phyloP scores from a whole-genome alignment of 2,797 vertebrate species.

The Pseudomugil gertrudae region DNA sequence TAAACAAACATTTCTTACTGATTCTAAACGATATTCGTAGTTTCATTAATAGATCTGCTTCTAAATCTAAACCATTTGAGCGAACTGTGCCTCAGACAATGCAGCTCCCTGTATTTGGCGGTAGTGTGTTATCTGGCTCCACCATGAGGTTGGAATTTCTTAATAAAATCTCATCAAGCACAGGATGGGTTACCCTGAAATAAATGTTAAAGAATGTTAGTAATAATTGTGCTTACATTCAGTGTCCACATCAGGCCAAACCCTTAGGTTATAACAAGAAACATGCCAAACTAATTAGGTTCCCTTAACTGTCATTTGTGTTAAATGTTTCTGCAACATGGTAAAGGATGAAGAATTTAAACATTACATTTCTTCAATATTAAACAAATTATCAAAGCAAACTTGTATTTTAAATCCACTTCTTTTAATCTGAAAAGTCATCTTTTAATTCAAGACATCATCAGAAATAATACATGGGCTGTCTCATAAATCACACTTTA shows the following conservation, averaged over 20 bases:
- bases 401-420: not conserved
- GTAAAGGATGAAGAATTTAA: not conserved
- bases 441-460: not conserved
- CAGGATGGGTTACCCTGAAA: not conserved
- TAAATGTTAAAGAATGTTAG: not conserved
- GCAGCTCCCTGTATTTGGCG: not conserved
- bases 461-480: not conserved
- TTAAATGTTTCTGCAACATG: not conserved
- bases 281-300: not conserved
- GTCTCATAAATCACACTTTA: not conserved
- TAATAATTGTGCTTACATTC: not conserved
- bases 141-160: constrained; percentile 11
- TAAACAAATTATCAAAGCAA: not conserved
- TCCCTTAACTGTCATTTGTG: not conserved
- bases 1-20: too few species aligned
- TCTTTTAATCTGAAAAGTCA: not conserved
- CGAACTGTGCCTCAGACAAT: not conserved
- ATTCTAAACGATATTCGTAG: not conserved
- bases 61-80: not conserved
- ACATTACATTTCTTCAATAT: not conserved
- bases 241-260: not conserved
- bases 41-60: not conserved
- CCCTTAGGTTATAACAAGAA: not conserved
- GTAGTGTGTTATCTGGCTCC: not conserved
- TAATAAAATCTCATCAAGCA: constrained; percentile 2